Conservation (phyloP, 2,797 vertebrate species). For the Micrastur ruficollis region DNA sequence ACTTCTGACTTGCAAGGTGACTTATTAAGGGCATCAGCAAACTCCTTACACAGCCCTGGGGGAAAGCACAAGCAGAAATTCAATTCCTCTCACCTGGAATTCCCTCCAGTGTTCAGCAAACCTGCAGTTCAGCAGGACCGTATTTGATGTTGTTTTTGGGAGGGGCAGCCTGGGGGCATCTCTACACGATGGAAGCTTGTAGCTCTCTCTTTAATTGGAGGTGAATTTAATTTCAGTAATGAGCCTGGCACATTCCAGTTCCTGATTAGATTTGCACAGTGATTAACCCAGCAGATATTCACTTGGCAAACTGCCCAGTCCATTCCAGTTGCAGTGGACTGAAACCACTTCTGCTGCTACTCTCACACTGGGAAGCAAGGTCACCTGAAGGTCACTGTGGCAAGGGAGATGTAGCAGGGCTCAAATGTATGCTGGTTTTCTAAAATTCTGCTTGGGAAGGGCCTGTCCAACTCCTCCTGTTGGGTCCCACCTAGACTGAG, state of each 20-base stretch:
- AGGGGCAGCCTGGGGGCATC: slow-evolving; percentile 41
- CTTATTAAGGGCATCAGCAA: slow-evolving; percentile 2
- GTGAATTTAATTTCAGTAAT: slow-evolving; percentile 61
- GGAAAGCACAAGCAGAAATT: neutral
- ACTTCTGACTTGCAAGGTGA: slow-evolving; percentile 7
- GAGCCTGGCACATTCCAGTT: slow-evolving; percentile 64
- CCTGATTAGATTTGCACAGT: slow-evolving; percentile 63
- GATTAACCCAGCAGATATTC: slow-evolving; percentile 62
- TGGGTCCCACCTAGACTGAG: neutral
- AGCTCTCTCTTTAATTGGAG: slow-evolving; percentile 60
- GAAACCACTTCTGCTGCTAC: slow-evolving; percentile 33
- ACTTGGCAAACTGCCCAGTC: slow-evolving; percentile 35
- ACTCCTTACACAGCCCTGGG: neutral
- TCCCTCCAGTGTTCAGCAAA: neutral
- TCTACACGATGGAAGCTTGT: slow-evolving; percentile 20
- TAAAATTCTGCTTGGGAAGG: neutral
- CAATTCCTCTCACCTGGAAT: slow-evolving; percentile 38
- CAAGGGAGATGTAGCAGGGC: neutral
- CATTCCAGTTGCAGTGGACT: slow-evolving; percentile 58
- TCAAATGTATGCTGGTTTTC: neutral
- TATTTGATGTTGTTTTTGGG: neutral
- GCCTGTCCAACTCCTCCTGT: neutral
- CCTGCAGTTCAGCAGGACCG: neutral
- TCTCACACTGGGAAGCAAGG: slow-evolving; percentile 14
- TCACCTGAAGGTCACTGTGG: neutral